phyloP scores from a whole-genome alignment of 2,888 invertebrate species.

The Idaea straminata region DNA sequence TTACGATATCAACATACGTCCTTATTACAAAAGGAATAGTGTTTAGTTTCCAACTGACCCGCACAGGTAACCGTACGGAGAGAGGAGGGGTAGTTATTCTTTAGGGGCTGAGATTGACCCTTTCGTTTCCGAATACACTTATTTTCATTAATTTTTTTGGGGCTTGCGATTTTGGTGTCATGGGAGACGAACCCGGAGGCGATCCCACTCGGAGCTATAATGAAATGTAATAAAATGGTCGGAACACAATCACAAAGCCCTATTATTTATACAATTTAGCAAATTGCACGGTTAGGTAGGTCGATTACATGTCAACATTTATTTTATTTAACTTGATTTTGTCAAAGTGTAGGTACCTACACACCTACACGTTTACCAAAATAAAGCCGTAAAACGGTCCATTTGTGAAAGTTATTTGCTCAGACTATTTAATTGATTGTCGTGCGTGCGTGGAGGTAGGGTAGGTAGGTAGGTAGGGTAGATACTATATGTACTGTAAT shows the following conservation, averaged over 20 bases:
- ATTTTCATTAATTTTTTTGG: slow-evolving; percentile 48
- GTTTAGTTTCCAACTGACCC: neutral
- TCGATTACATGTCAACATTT: neutral
- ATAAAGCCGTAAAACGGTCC: neutral
- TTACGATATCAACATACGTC: neutral
- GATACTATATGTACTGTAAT: too few species aligned
- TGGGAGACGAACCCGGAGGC: slow-evolving; percentile 12
- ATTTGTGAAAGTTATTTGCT: neutral
- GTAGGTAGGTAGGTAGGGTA: too few species aligned
- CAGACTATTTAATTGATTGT: neutral
- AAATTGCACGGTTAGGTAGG: too few species aligned
- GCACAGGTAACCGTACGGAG: neutral
- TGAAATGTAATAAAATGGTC: slow-evolving; percentile 21
- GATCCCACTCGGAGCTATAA: slow-evolving; percentile 9
- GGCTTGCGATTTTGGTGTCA: slow-evolving; percentile 35
- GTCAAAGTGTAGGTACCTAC: neutral
- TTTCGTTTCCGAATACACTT: slow-evolving; percentile 46
- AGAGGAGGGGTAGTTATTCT: slow-evolving; percentile 6
- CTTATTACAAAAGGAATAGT: neutral
- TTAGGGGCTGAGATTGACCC: slow-evolving; percentile 48
- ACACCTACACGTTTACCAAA: neutral
- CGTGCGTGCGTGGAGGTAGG: too few species aligned
- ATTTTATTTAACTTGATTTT: neutral
- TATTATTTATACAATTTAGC: too few species aligned
- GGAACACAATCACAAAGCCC: neutral